These are phyloP conservation scores for Toxotes jaculatrix DNA, from an alignment of 2,113 vertebrate genomes.

Conservation along the genomic window DNA sequence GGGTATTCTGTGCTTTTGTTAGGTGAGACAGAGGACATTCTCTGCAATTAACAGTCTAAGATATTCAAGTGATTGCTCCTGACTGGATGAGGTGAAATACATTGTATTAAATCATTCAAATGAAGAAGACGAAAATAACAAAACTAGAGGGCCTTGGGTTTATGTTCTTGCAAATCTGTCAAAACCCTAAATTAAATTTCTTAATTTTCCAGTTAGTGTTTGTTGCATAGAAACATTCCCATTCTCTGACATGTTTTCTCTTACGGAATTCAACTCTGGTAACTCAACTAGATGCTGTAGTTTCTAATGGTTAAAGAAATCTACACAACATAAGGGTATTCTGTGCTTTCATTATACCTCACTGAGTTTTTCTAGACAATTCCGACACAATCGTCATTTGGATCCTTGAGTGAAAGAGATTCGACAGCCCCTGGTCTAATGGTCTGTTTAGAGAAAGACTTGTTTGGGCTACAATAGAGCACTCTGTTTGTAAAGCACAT, in stretches of 20 bases:
- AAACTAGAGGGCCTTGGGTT: neutral
- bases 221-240: neutral
- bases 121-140: neutral
- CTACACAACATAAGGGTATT: neutral
- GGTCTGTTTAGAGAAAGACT: slow-evolving; percentile 20
- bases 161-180: neutral
- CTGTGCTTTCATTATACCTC: neutral
- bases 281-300: neutral
- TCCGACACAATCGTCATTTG: slow-evolving; percentile 23
- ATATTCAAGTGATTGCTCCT: neutral
- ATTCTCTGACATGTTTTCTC: neutral
- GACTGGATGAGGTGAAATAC: neutral
- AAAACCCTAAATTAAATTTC: neutral
- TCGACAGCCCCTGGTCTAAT: slow-evolving; percentile 10
- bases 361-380: slow-evolving; percentile 3
- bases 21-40: neutral
- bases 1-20: neutral
- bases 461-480: slow-evolving; percentile 25
- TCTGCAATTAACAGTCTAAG: neutral
- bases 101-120: neutral
- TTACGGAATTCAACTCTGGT: neutral
- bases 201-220: neutral
- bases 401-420: slow-evolving; percentile 45
- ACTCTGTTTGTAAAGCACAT: slow-evolving; percentile 51
- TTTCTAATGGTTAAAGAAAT: neutral